These are phyloP conservation scores for Illadopsis cleaveri DNA, from an alignment of 2,113 vertebrate genomes.

Conservation along the genomic window DNA sequence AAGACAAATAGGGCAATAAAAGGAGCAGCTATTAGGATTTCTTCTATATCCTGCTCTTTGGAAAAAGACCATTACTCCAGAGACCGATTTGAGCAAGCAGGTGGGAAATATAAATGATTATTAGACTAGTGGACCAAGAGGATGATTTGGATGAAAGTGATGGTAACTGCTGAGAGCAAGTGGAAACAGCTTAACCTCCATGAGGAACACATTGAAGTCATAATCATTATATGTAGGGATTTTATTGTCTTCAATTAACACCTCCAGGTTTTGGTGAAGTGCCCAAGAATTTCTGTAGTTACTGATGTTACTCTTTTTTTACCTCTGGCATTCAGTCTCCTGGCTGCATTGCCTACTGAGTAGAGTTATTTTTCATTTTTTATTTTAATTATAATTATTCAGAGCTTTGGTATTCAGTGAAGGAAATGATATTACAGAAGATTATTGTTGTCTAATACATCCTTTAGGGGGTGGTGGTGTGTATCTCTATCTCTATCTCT, in stretches of 20 bases:
- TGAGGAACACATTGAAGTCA: not conserved
- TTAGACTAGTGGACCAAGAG: not conserved
- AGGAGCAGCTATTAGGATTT: not conserved
- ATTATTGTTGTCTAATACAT: not conserved
- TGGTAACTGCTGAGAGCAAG: not conserved
- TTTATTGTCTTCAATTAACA: conserved; percentile 24
- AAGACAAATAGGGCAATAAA: not conserved
- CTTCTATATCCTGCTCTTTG: not conserved
- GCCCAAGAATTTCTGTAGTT: not conserved
- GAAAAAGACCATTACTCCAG: not conserved
- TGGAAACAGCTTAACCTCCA: not conserved
- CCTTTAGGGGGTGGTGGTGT: accelerated
- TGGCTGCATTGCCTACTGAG: not conserved
- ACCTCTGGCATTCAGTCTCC: not conserved
- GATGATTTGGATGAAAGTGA: not conserved
- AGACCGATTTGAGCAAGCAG: not conserved
- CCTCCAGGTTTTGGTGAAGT: not conserved
- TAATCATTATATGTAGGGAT: not conserved
- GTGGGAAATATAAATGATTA: not conserved
- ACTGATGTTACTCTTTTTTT: not conserved
- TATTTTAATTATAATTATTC: not conserved
- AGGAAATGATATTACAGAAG: not conserved
- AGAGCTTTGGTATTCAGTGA: not conserved
- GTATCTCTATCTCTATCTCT: too few relatives aligned
- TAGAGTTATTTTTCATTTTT: not conserved